phyloP scores from a whole-genome alignment of 1,140 invertebrate genomes.

The Dreissena rostriformis region DNA sequence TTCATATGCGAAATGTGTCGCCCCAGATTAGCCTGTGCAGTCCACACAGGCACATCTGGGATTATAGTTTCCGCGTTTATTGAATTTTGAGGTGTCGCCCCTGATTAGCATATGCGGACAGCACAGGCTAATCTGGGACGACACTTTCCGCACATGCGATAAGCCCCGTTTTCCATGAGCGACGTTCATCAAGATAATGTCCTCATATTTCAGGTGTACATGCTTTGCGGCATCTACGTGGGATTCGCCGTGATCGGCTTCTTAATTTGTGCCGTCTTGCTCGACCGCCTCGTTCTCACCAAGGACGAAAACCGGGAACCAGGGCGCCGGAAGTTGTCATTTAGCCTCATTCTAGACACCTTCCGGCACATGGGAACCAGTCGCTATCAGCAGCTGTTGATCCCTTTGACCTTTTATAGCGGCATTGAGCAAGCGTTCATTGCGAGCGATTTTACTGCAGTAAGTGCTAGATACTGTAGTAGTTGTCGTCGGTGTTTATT shows the following conservation, averaged over 20 bases:
- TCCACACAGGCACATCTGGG: too few species aligned
- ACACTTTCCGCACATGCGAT: too few species aligned
- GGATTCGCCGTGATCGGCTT: constrained; percentile 92
- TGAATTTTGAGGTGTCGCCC: too few species aligned
- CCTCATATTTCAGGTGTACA: constrained; percentile 79
- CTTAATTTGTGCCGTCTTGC: constrained; percentile 91
- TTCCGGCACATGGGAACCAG: constrained; percentile 90
- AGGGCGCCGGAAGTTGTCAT: constrained; percentile 60
- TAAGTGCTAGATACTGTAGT: constrained; percentile 71
- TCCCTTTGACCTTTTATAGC: constrained; percentile 97
- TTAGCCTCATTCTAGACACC: constrained; percentile 93
- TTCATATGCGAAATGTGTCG: too few species aligned
- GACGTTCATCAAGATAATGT: too few species aligned
- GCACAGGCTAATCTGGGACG: too few species aligned
- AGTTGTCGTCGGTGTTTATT: too few species aligned
- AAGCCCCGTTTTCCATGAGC: neutral
- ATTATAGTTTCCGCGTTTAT: too few species aligned
- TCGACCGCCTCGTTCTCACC: constrained; percentile 86
- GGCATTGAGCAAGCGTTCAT: constrained; percentile 99
- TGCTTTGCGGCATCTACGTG: constrained; percentile 94
- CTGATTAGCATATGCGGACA: too few species aligned
- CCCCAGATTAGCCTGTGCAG: too few species aligned
- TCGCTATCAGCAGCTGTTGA: constrained; percentile 93
- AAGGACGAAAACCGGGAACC: constrained; percentile 58
- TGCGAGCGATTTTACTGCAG: constrained; percentile 95